A percentile compares a stretch with the other conserved stretches of the same genome.
phyloP scores from a whole-genome alignment of 2,113 vertebrate genomes.

The Anthoscopus minutus region DNA sequence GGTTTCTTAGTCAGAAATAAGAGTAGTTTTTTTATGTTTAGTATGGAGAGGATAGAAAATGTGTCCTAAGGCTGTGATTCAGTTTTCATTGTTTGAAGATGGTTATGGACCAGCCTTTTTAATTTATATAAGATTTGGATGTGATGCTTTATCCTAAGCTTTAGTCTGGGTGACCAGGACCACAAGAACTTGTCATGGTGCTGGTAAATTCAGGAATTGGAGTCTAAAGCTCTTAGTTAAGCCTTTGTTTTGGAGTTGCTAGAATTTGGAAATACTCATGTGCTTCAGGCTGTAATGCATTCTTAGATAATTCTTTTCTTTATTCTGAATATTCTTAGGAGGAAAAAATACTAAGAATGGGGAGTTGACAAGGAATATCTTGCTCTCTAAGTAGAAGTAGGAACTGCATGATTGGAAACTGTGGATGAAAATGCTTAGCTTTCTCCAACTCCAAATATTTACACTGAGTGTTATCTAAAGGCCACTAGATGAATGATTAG shows the following conservation, averaged over 20 bases:
- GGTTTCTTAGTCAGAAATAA: not conserved
- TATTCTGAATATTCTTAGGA: not conserved
- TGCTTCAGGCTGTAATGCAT: not conserved
- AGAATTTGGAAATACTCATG: not conserved
- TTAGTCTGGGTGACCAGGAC: not conserved
- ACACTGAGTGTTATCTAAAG: not conserved
- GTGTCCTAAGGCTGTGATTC: not conserved
- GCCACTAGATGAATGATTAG: not conserved
- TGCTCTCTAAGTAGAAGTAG: not conserved
- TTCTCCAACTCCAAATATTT: not conserved
- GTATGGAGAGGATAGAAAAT: not conserved
- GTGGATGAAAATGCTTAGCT: not conserved
- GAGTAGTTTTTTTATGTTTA: not conserved
- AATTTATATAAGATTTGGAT: not conserved
- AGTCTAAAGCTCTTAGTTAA: not conserved
- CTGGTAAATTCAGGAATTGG: not conserved
- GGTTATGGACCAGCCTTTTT: not conserved
- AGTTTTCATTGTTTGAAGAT: not conserved
- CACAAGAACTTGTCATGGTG: fast-evolving
- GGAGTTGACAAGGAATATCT: not conserved
- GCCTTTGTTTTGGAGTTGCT: not conserved
- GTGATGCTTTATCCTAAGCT: not conserved
- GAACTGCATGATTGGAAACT: not conserved
- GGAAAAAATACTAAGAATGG: not conserved
- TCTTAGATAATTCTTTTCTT: not conserved